phyloP scores from a whole-genome alignment of 2,888 invertebrate species.

The Tetranychus piercei region DNA sequence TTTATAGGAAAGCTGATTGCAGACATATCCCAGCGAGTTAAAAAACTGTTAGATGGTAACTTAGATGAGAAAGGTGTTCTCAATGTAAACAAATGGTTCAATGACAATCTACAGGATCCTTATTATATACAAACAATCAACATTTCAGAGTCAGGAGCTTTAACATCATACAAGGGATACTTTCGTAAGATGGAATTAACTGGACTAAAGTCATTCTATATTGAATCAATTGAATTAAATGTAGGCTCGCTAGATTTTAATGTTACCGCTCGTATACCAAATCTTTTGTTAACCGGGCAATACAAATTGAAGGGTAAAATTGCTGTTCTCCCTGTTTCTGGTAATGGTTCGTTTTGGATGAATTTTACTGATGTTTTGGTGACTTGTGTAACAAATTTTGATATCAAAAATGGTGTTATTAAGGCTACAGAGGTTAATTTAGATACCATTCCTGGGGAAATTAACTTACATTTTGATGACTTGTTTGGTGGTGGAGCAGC shows the following conservation, averaged over 20 bases:
- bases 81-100: constrained; percentile 9
- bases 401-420: constrained; percentile 52
- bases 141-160: not conserved
- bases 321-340: constrained; percentile 48
- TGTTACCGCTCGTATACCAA: constrained; percentile 18
- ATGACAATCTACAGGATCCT: constrained; percentile 6
- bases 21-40: not conserved
- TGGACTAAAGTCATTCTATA: not conserved
- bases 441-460: not conserved
- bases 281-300: constrained; percentile 40
- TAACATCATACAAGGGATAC: not conserved
- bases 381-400: constrained; percentile 42
- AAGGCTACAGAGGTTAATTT: constrained; percentile 38
- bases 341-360: constrained; percentile 55
- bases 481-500: not conserved
- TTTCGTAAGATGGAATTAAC: constrained; percentile 3
- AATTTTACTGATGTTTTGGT: constrained; percentile 51
- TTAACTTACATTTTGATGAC: not conserved
- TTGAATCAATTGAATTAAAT: constrained; percentile 4
- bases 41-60: not conserved
- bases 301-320: constrained; percentile 42
- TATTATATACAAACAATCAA: not conserved
- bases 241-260: not conserved
- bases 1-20: not conserved
- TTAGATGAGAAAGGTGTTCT: not conserved